These are phyloP conservation scores for Synanthedon tipuliformis DNA, from an alignment of 2,888 invertebrate species.

Conservation along the genomic window DNA sequence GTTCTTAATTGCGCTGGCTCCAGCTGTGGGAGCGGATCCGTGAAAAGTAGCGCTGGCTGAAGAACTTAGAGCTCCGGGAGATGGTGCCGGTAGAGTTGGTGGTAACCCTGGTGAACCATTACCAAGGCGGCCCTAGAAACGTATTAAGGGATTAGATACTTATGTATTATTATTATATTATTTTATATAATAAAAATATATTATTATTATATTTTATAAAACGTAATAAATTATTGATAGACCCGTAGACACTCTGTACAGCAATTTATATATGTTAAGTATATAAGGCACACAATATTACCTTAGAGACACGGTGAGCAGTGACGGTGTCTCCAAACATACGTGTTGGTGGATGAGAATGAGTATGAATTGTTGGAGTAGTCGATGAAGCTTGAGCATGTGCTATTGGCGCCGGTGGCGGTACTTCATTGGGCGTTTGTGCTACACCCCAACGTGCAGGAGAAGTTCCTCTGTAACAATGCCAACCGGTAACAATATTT, in stretches of 20 bases:
- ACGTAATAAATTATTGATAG: too few species aligned
- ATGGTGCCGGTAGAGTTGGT: conserved; percentile 78
- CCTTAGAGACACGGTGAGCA: conserved; percentile 59
- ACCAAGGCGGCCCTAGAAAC: conserved; percentile 48
- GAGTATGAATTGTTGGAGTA: conserved; percentile 43
- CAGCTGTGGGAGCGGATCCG: conserved; percentile 45
- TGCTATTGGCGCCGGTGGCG: conserved; percentile 55
- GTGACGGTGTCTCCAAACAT: conserved; percentile 80
- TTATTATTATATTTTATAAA: too few species aligned
- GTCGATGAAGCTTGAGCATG: conserved; percentile 48
- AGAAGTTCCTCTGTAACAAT: conserved; percentile 28
- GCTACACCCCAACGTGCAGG: conserved; percentile 61
- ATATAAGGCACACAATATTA: conserved; percentile 10
- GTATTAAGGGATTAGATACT: too few species aligned
- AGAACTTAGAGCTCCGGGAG: conserved; percentile 72
- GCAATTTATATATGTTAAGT: background rate
- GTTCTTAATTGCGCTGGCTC: conserved; percentile 58
- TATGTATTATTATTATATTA: too few species aligned
- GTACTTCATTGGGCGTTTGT: conserved; percentile 52
- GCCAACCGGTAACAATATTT: too few species aligned
- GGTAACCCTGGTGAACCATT: conserved; percentile 74
- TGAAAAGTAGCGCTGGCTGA: conserved; percentile 75
- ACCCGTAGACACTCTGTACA: background rate
- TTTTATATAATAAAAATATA: too few species aligned
- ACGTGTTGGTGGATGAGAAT: conserved; percentile 71